These are phyloP conservation scores for Anguilla megastoma DNA, from an alignment of 2,797 vertebrate species.

Conservation along the genomic window DNA sequence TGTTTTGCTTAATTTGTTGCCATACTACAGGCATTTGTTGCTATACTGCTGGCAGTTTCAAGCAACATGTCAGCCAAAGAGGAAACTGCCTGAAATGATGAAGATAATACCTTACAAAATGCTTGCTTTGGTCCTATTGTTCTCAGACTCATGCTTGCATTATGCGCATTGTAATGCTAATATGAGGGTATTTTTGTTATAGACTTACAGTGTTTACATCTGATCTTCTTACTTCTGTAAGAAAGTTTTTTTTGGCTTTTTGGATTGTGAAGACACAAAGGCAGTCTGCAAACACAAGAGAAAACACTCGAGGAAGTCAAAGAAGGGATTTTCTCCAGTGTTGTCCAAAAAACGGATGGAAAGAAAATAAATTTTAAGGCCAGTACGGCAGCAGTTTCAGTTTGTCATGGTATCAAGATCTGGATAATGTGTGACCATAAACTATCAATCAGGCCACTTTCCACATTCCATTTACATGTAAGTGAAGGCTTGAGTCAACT, in stretches of 20 bases:
- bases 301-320: too few relatives aligned
- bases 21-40: background rate
- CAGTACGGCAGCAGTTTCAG: too few relatives aligned
- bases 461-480: too few relatives aligned
- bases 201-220: background rate
- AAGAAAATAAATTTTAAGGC: too few relatives aligned
- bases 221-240: background rate
- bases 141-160: conserved; percentile 5
- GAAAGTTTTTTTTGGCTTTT: background rate
- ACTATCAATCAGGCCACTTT: too few relatives aligned
- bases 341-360: too few relatives aligned
- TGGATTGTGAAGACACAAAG: background rate
- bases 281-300: too few relatives aligned
- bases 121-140: background rate
- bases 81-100: background rate
- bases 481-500: too few relatives aligned
- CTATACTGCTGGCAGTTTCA: background rate
- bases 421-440: too few relatives aligned
- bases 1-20: background rate
- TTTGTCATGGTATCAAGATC: too few relatives aligned
- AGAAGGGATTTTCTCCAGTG: too few relatives aligned
- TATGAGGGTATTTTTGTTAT: background rate
- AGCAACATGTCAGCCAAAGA: background rate
- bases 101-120: background rate
- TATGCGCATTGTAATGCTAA: background rate